Evolutionary conservation across 2,888 invertebrate genomes (phyloP).

Genomic region (Dexiosoma caninum): DNA sequence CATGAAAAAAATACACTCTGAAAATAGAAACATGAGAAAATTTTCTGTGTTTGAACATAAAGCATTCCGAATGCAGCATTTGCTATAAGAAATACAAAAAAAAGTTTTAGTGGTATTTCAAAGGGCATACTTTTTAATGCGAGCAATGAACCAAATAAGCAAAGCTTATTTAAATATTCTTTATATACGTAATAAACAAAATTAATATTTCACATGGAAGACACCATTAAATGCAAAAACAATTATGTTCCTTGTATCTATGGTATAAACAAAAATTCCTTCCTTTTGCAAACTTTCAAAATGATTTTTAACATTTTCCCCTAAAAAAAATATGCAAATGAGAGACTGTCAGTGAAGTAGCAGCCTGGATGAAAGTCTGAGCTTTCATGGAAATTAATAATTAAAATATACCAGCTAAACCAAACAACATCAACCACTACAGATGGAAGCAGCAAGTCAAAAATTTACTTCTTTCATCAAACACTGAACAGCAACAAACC

Average conservation of each 20-base stretch:
- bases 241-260: background rate
- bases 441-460: constrained; percentile 1
- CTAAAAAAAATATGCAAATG: background rate
- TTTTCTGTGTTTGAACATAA: too few species aligned
- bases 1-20: too few species aligned
- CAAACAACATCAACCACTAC: constrained; percentile 30
- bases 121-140: background rate
- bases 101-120: background rate
- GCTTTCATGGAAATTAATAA: constrained; percentile 52
- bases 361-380: background rate
- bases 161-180: background rate
- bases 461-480: constrained; percentile 18
- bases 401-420: constrained; percentile 40
- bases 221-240: background rate
- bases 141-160: background rate
- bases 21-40: too few species aligned
- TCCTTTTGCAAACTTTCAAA: background rate
- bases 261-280: background rate
- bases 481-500: background rate
- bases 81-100: too few species aligned
- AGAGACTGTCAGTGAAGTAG: background rate
- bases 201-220: background rate
- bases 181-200: background rate
- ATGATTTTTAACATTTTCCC: background rate
- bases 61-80: too few species aligned